Percentiles rank a stretch among this genome's conserved stretches.
These are phyloP conservation scores for Tenthredo livida DNA, from an alignment of 2,888 invertebrate species.

Conservation along the genomic window DNA sequence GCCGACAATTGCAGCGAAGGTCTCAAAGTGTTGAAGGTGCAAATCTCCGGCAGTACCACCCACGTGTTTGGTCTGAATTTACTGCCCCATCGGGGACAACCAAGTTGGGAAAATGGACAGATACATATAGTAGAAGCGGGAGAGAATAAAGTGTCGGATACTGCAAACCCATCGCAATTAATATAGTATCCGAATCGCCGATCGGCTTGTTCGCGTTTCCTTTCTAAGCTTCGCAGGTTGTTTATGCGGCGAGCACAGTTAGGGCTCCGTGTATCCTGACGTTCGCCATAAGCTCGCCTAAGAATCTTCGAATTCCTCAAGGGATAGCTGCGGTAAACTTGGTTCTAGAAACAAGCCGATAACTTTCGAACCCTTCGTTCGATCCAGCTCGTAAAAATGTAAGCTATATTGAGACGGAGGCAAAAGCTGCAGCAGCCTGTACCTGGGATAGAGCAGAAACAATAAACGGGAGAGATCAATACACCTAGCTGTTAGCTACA, in stretches of 20 bases:
- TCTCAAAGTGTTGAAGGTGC: slow-evolving; percentile 59
- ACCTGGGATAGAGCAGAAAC: background rate
- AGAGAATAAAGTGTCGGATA: slow-evolving; percentile 37
- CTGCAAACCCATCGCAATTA: slow-evolving; percentile 34
- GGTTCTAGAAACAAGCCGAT: slow-evolving; percentile 50
- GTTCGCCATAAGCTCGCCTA: slow-evolving; percentile 49
- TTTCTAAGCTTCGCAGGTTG: slow-evolving; percentile 38
- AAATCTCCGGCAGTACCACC: slow-evolving; percentile 68
- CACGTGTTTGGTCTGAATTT: slow-evolving; percentile 58
- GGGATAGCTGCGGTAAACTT: slow-evolving; percentile 41
- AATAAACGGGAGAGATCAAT: slow-evolving; percentile 29
- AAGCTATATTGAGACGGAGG: slow-evolving; percentile 25
- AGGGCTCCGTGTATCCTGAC: slow-evolving; percentile 38
- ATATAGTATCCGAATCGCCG: slow-evolving; percentile 30
- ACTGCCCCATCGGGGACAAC: background rate
- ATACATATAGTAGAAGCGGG: background rate
- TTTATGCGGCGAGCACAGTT: slow-evolving; percentile 39
- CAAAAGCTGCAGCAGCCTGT: background rate
- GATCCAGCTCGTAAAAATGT: slow-evolving; percentile 40
- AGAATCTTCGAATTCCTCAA: slow-evolving; percentile 48
- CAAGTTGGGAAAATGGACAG: background rate
- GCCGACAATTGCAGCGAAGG: slow-evolving; percentile 36
- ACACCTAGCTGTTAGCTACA: background rate
- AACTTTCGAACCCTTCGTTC: slow-evolving; percentile 46
- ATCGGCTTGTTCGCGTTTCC: slow-evolving; percentile 48